phyloP scores from a whole-genome alignment of 2,113 vertebrate genomes.

The Corvus hawaiiensis region DNA sequence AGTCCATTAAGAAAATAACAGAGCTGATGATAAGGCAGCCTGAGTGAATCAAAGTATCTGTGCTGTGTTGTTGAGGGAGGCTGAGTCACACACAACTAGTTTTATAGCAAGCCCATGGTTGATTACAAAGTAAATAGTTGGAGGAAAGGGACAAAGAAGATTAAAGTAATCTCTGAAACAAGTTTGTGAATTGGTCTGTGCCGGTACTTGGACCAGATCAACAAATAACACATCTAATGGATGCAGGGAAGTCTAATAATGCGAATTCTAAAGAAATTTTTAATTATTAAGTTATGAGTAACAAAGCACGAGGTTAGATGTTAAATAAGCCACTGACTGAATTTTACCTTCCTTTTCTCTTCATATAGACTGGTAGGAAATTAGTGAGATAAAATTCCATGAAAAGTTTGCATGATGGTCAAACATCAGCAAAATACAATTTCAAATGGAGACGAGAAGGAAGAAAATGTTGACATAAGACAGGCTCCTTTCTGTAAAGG shows the following conservation, averaged over 20 bases:
- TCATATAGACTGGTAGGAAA: background rate
- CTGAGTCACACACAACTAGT: constrained; percentile 15
- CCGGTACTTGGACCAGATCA: background rate
- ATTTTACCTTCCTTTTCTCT: background rate
- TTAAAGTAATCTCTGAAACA: background rate
- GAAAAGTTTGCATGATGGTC: background rate
- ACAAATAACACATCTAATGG: background rate
- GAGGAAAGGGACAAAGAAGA: background rate
- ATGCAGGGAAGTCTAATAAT: background rate
- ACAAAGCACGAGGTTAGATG: background rate
- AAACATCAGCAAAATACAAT: background rate
- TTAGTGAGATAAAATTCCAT: background rate
- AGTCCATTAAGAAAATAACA: constrained; percentile 7
- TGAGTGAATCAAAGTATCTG: background rate
- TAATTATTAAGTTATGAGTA: background rate
- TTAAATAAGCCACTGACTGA: background rate
- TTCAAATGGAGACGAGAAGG: background rate
- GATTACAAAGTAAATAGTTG: constrained; percentile 27
- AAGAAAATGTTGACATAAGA: background rate
- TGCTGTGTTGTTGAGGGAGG: background rate
- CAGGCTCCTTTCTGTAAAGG: background rate
- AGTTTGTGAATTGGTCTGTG: background rate
- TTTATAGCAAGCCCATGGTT: background rate
- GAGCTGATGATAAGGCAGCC: background rate
- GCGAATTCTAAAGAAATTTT: background rate